These are phyloP conservation scores for Coccyzus lansbergi DNA, from an alignment of 2,797 vertebrate genomes.

Conservation along the genomic window DNA sequence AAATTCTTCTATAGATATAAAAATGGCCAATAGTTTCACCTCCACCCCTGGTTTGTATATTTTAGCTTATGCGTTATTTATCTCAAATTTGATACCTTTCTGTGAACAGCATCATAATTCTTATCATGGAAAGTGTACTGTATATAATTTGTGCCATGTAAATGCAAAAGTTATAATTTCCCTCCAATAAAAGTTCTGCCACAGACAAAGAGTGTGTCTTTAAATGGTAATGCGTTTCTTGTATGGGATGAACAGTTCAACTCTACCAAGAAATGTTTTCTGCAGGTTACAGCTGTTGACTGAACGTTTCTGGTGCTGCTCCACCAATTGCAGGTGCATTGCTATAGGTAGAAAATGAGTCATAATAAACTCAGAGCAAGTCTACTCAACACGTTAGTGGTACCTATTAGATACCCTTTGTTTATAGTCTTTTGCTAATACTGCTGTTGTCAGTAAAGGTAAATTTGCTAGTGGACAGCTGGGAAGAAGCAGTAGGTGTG, in stretches of 20 bases:
- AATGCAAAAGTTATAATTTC: slow-evolving; percentile 88
- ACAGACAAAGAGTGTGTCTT: slow-evolving; percentile 40
- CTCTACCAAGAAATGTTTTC: neutral
- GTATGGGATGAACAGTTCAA: neutral
- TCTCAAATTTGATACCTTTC: slow-evolving; percentile 71
- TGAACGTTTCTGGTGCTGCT: neutral
- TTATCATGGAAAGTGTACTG: slow-evolving; percentile 85
- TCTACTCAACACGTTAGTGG: neutral
- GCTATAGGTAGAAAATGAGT: neutral
- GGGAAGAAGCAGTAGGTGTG: neutral
- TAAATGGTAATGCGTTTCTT: neutral
- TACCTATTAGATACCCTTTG: neutral
- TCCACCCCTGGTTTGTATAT: slow-evolving; percentile 77
- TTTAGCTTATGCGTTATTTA: slow-evolving; percentile 76
- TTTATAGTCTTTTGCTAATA: neutral
- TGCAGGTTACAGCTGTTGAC: neutral
- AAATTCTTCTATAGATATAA: slow-evolving; percentile 70
- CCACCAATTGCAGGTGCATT: neutral
- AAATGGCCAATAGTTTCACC: slow-evolving; percentile 56
- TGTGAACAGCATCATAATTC: slow-evolving; percentile 81
- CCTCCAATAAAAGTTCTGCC: slow-evolving; percentile 86
- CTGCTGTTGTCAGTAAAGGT: neutral
- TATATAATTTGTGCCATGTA: slow-evolving; percentile 94
- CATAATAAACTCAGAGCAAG: neutral
- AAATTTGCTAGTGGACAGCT: neutral